A percentile compares a stretch with the other conserved stretches of the same genome.
Conservation (phyloP, 2,113 vertebrate species). For the Onychostruthus taczanowskii region DNA sequence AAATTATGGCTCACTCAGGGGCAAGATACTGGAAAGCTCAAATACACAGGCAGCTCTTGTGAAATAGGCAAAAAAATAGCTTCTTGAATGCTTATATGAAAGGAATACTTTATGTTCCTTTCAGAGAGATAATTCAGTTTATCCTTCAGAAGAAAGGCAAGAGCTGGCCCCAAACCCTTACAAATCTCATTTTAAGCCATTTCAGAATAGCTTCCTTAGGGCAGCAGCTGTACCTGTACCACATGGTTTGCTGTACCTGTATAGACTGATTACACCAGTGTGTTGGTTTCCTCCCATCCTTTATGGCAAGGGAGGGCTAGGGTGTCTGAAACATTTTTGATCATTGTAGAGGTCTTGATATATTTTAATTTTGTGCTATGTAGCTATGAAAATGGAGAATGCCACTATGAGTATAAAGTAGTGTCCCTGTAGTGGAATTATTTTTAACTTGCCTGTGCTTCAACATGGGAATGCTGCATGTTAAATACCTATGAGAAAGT, state of each 20-base stretch:
- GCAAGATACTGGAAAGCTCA: background rate
- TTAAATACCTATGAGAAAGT: background rate
- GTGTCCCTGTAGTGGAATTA: rapidly evolving
- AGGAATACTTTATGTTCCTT: background rate
- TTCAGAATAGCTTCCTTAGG: background rate
- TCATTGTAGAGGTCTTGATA: background rate
- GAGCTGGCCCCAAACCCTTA: background rate
- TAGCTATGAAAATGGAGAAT: background rate
- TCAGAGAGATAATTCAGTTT: background rate
- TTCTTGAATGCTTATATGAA: background rate
- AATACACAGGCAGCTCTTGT: background rate
- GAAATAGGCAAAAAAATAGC: background rate
- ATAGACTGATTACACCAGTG: background rate
- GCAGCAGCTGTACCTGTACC: background rate
- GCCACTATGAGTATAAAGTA: background rate
- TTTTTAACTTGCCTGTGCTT: background rate
- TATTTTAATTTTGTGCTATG: background rate
- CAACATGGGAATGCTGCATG: background rate
- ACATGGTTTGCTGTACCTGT: background rate
- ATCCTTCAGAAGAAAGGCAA: background rate
- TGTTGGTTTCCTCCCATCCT: background rate
- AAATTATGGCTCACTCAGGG: background rate
- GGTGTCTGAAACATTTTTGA: background rate
- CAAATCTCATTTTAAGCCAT: background rate
- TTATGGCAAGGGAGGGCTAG: background rate